phyloP scores from a whole-genome alignment of 1,140 invertebrate genomes.

The Triops cancriformis region DNA sequence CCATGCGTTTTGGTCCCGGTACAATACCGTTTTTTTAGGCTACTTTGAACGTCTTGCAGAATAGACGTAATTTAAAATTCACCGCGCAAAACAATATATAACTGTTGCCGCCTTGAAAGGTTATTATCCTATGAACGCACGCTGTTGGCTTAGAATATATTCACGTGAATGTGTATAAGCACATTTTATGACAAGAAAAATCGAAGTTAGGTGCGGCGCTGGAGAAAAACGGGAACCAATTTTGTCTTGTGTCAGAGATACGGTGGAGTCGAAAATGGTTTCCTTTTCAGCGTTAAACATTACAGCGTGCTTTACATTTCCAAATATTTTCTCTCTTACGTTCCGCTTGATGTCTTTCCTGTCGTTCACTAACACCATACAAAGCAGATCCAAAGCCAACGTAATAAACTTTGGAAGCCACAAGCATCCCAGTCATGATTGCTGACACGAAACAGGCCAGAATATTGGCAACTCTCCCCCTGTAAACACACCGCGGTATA shows the following conservation, averaged over 20 bases:
- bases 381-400: not conserved
- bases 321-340: not conserved
- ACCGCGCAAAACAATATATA: not conserved
- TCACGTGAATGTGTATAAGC: not conserved
- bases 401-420: not conserved
- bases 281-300: not conserved
- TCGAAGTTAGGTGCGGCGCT: not conserved
- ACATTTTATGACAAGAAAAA: not conserved
- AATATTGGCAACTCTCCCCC: too few relatives aligned
- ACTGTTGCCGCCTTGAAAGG: not conserved
- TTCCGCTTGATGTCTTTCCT: not conserved
- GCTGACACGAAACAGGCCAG: too few relatives aligned
- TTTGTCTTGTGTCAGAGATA: not conserved
- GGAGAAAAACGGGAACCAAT: not conserved
- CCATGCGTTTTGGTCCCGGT: too few relatives aligned
- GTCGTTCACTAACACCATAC: not conserved
- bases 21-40: too few relatives aligned
- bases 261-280: not conserved
- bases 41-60: too few relatives aligned
- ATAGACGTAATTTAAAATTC: too few relatives aligned
- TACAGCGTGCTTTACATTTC: not conserved
- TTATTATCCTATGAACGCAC: not conserved
- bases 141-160: not conserved
- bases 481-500: too few relatives aligned
- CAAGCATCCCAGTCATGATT: not conserved